Conservation (phyloP, 92 coral and sea anemone genomes). For the Phenganax stokvisi region DNA sequence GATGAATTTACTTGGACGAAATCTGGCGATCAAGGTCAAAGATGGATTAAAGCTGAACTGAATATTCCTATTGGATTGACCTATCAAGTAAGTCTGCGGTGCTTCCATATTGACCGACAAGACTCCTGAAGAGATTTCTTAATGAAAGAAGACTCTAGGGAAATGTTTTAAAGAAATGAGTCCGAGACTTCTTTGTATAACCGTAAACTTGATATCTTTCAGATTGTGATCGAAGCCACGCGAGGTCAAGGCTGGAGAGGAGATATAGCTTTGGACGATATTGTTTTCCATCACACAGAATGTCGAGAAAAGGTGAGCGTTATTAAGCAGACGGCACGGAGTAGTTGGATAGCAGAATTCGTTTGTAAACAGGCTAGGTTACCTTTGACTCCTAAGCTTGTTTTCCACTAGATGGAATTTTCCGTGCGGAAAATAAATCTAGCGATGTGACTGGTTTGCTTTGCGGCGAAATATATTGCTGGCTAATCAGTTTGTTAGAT, state of each 20-base stretch:
- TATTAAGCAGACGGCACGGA: not conserved
- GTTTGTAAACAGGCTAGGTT: too few species aligned
- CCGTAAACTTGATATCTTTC: not conserved
- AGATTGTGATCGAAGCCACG: slow-evolving; percentile 24
- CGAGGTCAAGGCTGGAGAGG: slow-evolving; percentile 30
- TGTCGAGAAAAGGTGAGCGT: slow-evolving; percentile 18
- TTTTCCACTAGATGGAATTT: too few species aligned
- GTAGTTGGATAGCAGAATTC: too few species aligned
- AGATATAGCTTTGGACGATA: slow-evolving; percentile 32
- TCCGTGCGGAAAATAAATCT: too few species aligned
- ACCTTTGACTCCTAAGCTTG: too few species aligned
- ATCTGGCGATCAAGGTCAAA: slow-evolving; percentile 52
- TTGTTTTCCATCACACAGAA: not conserved
- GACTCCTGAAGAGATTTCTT: not conserved
- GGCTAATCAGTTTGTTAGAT: too few species aligned
- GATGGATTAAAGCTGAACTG: slow-evolving; percentile 49
- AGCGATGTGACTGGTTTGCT: too few species aligned
- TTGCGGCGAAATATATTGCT: too few species aligned
- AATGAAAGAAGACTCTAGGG: not conserved
- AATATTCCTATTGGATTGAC: slow-evolving; percentile 13
- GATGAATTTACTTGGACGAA: slow-evolving; percentile 52
- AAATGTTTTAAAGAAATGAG: not conserved
- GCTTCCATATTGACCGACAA: not conserved
- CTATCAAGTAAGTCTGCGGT: slow-evolving; percentile 13
- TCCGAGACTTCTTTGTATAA: too few species aligned